Evolutionary conservation across 2,113 vertebrate genomes (phyloP), one percentile per base, ranked within the genome.

Genomic region (Neogobius melanostomus): DNA sequence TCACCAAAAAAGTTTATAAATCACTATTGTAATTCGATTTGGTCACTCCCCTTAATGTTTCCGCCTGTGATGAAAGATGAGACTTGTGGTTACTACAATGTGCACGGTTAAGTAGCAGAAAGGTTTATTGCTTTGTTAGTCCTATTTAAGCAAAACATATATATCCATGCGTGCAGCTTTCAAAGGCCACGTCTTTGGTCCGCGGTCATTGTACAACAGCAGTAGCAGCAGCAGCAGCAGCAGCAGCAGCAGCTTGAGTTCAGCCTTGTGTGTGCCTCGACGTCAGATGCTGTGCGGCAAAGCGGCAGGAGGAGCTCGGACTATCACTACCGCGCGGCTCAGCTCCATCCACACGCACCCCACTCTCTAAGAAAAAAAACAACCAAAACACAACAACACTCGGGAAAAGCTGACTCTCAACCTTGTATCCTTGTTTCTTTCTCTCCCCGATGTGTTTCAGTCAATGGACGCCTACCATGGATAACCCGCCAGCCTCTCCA

Each of bases 211-310:
- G n/a, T 54, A 21, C 16, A 21, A 2, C 8, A 28, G 53, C 11
- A 51, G 9, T 16, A n/a, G 50, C 7, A 52, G 50, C 50, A 52
- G 50, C 15, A 16, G 53, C 53, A 36, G 28, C 28, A 36, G 28
- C 28, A 36, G 28, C 28, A 28, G 28, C 28, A 50, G 49, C 49
- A 50, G 53, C 8, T 16, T 16, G 53, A 8, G 48, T 54, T 17
- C 8, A 10, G 17, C 11, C 66, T 91, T 69, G 93, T 93, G 92
- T 92, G n/a, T 93, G 94, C 93, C 95, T 93, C 93, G 91, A 93
- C 95, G 95, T 97, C 96, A 97, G 95, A 88, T 91, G 92, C 92
- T 91, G 95, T 94, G 93, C 94, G 92, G 95, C 96, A 95, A 95
- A 95, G 96, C 96, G 95, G 96, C 91, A 90, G 94, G 92, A 93